A percentile compares a stretch with the other conserved stretches of the same genome.
Evolutionary conservation across 1,140 invertebrate genomes (phyloP).

Genomic region (Drosophila ananassae): DNA sequence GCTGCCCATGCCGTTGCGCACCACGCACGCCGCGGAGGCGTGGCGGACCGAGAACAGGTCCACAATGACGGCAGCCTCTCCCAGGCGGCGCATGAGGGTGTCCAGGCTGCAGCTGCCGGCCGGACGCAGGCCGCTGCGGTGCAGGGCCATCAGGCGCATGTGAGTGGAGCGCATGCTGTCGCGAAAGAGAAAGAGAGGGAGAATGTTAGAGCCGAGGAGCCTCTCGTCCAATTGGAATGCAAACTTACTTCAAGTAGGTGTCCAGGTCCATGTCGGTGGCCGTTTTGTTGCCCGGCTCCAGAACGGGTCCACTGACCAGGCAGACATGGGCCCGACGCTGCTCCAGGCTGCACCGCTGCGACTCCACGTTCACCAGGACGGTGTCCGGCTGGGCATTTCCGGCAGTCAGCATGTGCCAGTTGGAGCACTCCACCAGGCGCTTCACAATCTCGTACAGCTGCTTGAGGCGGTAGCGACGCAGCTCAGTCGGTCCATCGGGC

Average conservation of each 20-base stretch:
- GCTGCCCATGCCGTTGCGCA: conserved; percentile 76
- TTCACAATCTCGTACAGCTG: conserved; percentile 36
- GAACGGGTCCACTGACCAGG: conserved; percentile 47
- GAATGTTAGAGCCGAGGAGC: neutral
- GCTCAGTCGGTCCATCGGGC: conserved; percentile 16
- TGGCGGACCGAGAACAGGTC: conserved; percentile 88
- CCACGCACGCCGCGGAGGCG: conserved; percentile 52
- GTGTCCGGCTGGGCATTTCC: conserved; percentile 20
- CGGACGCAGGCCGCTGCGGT: conserved; percentile 86
- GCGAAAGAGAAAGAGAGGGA: neutral
- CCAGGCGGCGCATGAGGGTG: conserved; percentile 85
- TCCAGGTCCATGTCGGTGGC: conserved; percentile 19
- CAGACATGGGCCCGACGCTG: conserved; percentile 4
- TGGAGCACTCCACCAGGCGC: conserved; percentile 50
- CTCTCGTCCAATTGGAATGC: neutral
- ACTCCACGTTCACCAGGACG: conserved; percentile 29
- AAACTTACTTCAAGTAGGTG: conserved; percentile 53
- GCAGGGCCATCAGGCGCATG: conserved; percentile 86
- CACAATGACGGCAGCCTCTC: conserved; percentile 86
- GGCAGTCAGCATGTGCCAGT: conserved; percentile 33
- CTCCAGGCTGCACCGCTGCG: neutral
- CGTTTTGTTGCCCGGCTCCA: conserved; percentile 47
- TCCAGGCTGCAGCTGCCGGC: conserved; percentile 83
- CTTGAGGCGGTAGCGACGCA: conserved; percentile 52
- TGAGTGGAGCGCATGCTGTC: conserved; percentile 85